A percentile compares a stretch with the other conserved stretches of the same genome.
Evolutionary conservation across 2,113 vertebrate species (phyloP).

Genomic region (Podarcis raffonei): DNA sequence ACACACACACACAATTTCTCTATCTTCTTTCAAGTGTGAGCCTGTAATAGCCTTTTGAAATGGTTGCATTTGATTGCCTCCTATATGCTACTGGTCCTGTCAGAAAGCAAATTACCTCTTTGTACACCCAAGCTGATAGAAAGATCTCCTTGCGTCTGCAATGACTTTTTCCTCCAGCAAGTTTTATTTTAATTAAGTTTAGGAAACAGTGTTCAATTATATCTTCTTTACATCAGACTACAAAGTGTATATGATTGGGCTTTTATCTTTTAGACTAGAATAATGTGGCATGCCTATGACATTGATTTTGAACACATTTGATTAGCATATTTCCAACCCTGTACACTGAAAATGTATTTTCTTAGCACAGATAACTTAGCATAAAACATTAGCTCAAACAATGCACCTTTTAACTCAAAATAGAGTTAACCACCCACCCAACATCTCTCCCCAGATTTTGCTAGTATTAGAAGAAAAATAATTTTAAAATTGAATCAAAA

Average conservation of each 20-base stretch:
- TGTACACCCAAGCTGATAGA: constrained; percentile 6
- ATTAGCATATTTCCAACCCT: background rate
- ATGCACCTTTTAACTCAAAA: background rate
- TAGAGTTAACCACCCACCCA: background rate
- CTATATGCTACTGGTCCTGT: constrained; percentile 27
- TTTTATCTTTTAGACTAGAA: constrained; percentile 14
- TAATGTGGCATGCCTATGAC: background rate
- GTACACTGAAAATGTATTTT: background rate
- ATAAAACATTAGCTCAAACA: background rate
- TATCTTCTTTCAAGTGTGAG: constrained; percentile 32
- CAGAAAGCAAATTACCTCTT: constrained; percentile 55
- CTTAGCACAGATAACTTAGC: background rate
- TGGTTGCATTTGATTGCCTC: constrained; percentile 46
- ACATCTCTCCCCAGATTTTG: background rate
- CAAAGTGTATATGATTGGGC: constrained; percentile 10
- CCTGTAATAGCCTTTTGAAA: constrained; percentile 53
- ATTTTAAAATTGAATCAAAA: background rate
- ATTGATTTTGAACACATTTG: background rate
- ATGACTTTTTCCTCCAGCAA: constrained; percentile 33
- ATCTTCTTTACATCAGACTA: constrained; percentile 22
- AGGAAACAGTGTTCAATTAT: constrained; percentile 28
- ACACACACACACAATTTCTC: too few species aligned
- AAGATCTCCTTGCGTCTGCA: constrained; percentile 37
- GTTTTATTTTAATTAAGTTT: constrained; percentile 46
- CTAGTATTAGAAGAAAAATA: background rate